Base-by-base conservation (phyloP, 2,113 vertebrate species). In the Parotia lawesii region DNA sequence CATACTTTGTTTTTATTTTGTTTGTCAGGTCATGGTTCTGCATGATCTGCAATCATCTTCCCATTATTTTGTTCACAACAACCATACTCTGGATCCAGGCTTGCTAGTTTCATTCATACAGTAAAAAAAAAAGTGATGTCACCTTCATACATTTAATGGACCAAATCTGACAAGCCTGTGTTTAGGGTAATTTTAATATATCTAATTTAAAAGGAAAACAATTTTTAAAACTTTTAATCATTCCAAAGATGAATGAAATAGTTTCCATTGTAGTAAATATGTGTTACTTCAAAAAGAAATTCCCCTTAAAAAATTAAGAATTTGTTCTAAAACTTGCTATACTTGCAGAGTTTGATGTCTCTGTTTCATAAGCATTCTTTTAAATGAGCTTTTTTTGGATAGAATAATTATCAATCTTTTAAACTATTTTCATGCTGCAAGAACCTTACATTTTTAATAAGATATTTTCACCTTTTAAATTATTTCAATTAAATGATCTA, bases 21-120 rank as follows among this genome's bases (percentile, higher is more conserved):
- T 97, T 97, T 96, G 86, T 80, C 95, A 96, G 95, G 85, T 97
- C 94, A 88, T 94, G 93, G 42, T 90, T 80, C 75, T 97, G 97
- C 97, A 98, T 97, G 97, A 90, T 93, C 69, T 94, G 85, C 60
- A 89, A 45, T 91, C 70, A 96, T 97, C 92, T 96, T 95, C 66
- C 75, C 51, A 94, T 28, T 51, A 51, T 51, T 51, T 51, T 51
- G 50, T 51, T 51, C 50, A 28, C 25, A 48, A 48, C 47, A 50
- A 50, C 48, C 25, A 51, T 25, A 27, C 70, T 79, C 23, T 95
- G 42, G 42, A 96, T 90, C 89, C 75, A 93, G 67, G 87, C 95
- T 97, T 97, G 82, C 85, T 97, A 62, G 83, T 94, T 95, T 61
- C 73, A 86, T 64, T 93, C 85, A 89, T 97, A 54, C 91, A 69